These are phyloP conservation scores for Ramphastos sulfuratus DNA, from an alignment of 2,113 vertebrate species.

Conservation along the genomic window DNA sequence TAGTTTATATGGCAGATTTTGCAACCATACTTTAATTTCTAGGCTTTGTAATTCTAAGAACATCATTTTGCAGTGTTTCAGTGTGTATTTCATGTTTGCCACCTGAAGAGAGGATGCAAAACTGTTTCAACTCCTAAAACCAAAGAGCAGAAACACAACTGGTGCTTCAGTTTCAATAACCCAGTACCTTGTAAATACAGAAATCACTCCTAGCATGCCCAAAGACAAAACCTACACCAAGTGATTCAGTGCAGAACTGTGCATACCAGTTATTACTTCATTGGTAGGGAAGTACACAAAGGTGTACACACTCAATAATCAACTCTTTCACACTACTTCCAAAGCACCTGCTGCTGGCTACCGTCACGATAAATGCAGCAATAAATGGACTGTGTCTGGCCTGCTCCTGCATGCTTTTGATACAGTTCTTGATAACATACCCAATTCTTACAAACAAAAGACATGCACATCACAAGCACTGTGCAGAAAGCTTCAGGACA, in stretches of 20 bases:
- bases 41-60: not conserved
- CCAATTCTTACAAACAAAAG: not conserved
- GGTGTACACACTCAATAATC: not conserved
- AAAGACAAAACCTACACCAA: not conserved
- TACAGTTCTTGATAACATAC: not conserved
- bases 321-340: not conserved
- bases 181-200: not conserved
- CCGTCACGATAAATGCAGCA: not conserved
- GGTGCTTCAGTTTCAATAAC: not conserved
- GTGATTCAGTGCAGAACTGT: not conserved
- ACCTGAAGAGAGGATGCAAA: not conserved
- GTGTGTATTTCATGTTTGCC: not conserved
- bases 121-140: not conserved
- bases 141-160: not conserved
- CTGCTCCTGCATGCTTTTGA: not conserved
- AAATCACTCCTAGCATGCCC: not conserved
- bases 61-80: not conserved
- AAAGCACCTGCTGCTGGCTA: not conserved
- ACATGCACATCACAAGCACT: not conserved
- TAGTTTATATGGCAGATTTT: not conserved
- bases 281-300: not conserved
- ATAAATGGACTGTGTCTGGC: not conserved
- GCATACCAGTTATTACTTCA: not conserved
- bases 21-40: not conserved
- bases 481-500: not conserved